Evolutionary conservation across 2,888 invertebrate species (phyloP).

Genomic region (Atrina japonica): DNA sequence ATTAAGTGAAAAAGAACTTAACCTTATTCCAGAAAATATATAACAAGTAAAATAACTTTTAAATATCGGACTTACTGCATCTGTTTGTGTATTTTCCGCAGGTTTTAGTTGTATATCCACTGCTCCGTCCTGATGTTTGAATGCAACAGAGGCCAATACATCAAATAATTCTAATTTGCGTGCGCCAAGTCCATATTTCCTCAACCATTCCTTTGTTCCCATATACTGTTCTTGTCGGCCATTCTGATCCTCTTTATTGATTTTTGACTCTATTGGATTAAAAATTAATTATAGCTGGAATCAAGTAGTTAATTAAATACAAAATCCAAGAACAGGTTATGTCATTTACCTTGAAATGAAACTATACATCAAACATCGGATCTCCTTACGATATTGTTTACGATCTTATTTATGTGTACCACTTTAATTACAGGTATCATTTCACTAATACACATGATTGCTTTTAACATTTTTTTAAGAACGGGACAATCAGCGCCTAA

Average conservation of each 20-base stretch:
- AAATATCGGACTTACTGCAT: constrained; percentile 80
- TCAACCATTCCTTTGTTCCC: constrained; percentile 79
- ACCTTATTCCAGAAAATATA: not conserved
- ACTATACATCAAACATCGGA: no score
- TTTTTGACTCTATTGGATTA: constrained; percentile 52
- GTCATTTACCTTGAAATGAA: no score
- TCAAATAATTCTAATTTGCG: constrained; percentile 77
- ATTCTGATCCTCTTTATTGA: constrained; percentile 47
- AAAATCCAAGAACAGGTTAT: no score
- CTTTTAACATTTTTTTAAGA: no score
- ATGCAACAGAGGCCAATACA: constrained; percentile 77
- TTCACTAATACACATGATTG: no score
- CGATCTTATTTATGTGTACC: no score
- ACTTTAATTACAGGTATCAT: no score
- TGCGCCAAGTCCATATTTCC: constrained; percentile 76
- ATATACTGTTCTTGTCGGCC: constrained; percentile 77
- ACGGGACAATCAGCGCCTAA: no score
- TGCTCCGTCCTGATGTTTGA: constrained; percentile 79
- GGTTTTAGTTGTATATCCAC: constrained; percentile 75
- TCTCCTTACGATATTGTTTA: no score
- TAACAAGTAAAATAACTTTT: no score
- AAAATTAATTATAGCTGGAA: constrained; percentile 2
- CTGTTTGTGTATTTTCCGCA: constrained; percentile 68
- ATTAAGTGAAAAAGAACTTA: not conserved
- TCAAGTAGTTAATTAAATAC: no score